These are phyloP conservation scores for Drosophila seguyi DNA, from an alignment of 1,140 invertebrate genomes.

Conservation along the genomic window DNA sequence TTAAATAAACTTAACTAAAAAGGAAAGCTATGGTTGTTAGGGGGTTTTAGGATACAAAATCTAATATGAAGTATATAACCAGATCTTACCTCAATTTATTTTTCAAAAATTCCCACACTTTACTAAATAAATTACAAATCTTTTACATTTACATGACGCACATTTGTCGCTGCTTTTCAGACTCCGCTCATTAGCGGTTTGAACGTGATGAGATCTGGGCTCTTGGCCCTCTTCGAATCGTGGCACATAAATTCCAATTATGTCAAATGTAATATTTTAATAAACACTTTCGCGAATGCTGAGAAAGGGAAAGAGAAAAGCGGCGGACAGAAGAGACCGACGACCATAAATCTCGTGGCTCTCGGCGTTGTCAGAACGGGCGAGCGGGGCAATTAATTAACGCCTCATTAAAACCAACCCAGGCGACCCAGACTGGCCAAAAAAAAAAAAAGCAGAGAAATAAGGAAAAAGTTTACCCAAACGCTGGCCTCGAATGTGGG, in stretches of 20 bases:
- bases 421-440: conserved; percentile 33
- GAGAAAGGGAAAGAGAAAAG: conserved; percentile 39
- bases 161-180: conserved; percentile 28
- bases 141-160: conserved; percentile 17
- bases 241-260: conserved; percentile 84
- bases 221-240: conserved; percentile 25
- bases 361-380: conserved; percentile 65
- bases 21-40: neutral
- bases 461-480: conserved; percentile 43
- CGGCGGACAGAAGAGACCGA: conserved; percentile 20
- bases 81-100: neutral
- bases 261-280: conserved; percentile 85
- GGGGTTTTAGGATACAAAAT: neutral
- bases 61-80: neutral
- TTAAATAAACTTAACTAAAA: neutral
- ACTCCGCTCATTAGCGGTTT: conserved; percentile 25
- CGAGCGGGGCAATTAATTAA: conserved; percentile 82
- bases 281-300: conserved; percentile 80
- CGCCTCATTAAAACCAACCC: conserved; percentile 81
- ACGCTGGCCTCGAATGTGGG: conserved; percentile 58
- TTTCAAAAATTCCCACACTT: conserved; percentile 2
- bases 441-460: conserved; percentile 12
- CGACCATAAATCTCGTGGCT: conserved; percentile 67
- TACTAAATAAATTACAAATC: conserved; percentile 21
- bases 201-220: conserved; percentile 35